A percentile compares a stretch with the other conserved stretches of the same genome.
Evolutionary conservation across 1,140 invertebrate genomes (phyloP).

Genomic region (Rhyzopertha dominica): DNA sequence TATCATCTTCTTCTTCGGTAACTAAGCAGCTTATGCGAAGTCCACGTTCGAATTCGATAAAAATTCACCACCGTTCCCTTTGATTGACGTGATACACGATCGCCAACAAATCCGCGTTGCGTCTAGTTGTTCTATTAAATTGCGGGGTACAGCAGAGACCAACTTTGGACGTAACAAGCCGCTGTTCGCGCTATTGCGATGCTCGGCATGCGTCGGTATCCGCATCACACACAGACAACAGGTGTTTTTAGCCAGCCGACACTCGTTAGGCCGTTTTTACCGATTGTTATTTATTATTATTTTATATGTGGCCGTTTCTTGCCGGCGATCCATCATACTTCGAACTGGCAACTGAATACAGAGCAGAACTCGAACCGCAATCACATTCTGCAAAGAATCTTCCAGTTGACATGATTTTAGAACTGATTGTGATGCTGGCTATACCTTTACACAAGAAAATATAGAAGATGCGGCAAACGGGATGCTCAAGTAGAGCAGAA

Average conservation of each 20-base stretch:
- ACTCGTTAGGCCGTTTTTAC: slow-evolving; percentile 19
- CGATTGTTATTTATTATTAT: slow-evolving; percentile 23
- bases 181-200: slow-evolving; percentile 28
- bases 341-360: too few species aligned
- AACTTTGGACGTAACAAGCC: slow-evolving; percentile 27
- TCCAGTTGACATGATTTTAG: too few species aligned
- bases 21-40: too few species aligned
- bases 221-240: slow-evolving; percentile 22
- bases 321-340: slow-evolving; percentile 2
- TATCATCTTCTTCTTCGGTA: too few species aligned
- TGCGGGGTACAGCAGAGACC: slow-evolving; percentile 14
- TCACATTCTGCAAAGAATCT: too few species aligned
- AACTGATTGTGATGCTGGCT: too few species aligned
- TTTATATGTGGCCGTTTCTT: slow-evolving; percentile 18
- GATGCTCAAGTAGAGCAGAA: too few species aligned
- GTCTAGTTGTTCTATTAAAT: slow-evolving; percentile 22
- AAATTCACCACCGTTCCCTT: too few species aligned
- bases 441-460: too few species aligned
- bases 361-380: too few species aligned
- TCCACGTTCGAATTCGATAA: too few species aligned
- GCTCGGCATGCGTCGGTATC: slow-evolving; percentile 21
- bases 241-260: slow-evolving; percentile 24
- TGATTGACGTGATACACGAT: slow-evolving; percentile 27
- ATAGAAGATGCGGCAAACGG: too few species aligned
- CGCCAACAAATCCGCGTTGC: slow-evolving; percentile 16